A percentile compares a stretch with the other conserved stretches of the same genome.
Evolutionary conservation across 2,888 invertebrate genomes (phyloP).

Genomic region (Himalopsyche kuldschensis): DNA sequence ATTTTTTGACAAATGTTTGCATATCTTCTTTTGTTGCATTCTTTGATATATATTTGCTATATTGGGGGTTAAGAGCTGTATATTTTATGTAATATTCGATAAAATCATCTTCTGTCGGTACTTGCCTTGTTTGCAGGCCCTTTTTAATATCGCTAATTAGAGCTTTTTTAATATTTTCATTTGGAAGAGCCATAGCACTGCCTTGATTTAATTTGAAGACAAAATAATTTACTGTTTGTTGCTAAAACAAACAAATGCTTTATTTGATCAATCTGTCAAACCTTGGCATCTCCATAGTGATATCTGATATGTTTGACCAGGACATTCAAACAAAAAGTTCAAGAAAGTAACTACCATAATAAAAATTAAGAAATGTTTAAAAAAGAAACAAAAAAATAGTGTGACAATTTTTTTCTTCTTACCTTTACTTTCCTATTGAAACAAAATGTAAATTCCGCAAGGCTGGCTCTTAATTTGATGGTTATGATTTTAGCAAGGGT

Average conservation of each 20-base stretch:
- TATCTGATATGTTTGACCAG: background rate
- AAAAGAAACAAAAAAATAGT: too few species aligned
- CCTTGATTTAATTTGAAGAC: background rate
- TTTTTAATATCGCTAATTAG: background rate
- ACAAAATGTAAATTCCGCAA: too few species aligned
- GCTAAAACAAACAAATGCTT: background rate
- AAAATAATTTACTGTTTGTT: background rate
- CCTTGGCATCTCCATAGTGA: background rate
- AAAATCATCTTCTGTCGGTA: constrained; percentile 15
- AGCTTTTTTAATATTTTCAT: background rate
- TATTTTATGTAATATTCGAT: constrained; percentile 59
- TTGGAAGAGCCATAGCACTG: background rate
- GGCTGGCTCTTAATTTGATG: too few species aligned
- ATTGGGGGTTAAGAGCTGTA: constrained; percentile 59
- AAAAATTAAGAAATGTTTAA: too few species aligned
- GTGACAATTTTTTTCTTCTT: too few species aligned
- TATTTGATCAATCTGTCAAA: background rate
- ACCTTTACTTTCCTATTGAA: too few species aligned
- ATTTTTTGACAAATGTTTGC: constrained; percentile 58
- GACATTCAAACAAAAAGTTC: too few species aligned
- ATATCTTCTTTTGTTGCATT: constrained; percentile 55
- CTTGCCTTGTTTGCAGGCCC: background rate
- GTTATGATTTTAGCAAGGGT: too few species aligned
- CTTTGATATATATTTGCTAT: constrained; percentile 56
- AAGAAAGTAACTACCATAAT: background rate